Percentiles rank a stretch among this genome's conserved stretches.
Evolutionary conservation across 2,113 vertebrate species (phyloP).

Genomic region (Bubalus kerabau): DNA sequence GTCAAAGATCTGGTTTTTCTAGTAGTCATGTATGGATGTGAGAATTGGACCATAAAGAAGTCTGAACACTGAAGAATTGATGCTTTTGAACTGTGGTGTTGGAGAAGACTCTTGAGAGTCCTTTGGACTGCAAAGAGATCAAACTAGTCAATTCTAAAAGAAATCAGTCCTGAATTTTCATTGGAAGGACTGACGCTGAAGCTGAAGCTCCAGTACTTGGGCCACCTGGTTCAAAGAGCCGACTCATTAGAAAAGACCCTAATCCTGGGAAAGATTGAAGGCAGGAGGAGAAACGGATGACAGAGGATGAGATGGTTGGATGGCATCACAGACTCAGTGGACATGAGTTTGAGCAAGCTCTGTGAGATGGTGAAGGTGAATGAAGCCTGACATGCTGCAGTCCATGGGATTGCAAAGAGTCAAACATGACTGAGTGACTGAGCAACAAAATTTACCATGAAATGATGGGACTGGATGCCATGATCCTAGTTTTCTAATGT

Average conservation of each 20-base stretch:
- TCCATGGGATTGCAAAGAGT: neutral
- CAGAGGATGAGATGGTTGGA: neutral
- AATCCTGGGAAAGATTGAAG: neutral
- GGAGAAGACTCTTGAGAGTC: neutral
- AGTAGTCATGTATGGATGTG: neutral
- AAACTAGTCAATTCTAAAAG: neutral
- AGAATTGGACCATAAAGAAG: neutral
- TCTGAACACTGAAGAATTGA: neutral
- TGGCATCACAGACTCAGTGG: neutral
- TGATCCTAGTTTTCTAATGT: neutral
- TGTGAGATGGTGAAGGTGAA: neutral
- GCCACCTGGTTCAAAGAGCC: neutral
- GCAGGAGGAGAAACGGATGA: neutral
- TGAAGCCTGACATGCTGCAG: neutral
- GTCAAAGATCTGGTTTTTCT: neutral
- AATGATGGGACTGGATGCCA: neutral
- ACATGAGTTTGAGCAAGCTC: neutral
- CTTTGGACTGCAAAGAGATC: neutral
- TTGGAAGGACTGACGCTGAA: neutral
- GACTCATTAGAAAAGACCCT: neutral
- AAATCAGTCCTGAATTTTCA: neutral
- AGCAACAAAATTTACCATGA: neutral
- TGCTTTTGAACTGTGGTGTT: neutral
- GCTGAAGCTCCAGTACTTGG: neutral
- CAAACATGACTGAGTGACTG: neutral